Base-by-base conservation (phyloP, 2,888 invertebrate species). In the Synergus gifuensis region DNA sequence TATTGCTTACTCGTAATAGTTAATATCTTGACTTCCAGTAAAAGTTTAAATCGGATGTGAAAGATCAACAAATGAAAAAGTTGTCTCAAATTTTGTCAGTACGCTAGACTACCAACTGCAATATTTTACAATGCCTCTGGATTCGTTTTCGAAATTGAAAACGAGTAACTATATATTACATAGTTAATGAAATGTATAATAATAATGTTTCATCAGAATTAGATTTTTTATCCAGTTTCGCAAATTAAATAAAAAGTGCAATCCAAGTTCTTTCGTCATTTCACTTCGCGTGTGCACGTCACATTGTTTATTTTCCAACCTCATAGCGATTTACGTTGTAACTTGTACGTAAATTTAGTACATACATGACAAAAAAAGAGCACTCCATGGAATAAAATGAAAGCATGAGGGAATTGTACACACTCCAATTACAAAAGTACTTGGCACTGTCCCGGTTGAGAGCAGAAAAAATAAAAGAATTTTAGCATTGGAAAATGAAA, bases 281-380 rank as follows among this genome's bases (percentile, higher is more conserved):
- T 64, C 67, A 54, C 54, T 79, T 82, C 78, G 82, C 83, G 82
- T 81, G 82, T 76, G n/a, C 78, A 78, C 76, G 78, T 80, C 79
- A 77, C 82, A 77, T 78, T 77, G 67, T 78, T 69, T 69, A 73
- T 82, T 82, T 79, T 82, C 54, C 54, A 79, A 81, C 82, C 69
- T 77, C 78, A 76, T 60, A 44, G 78, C 76, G 76, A 58, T 80
- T 81, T 77, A 81, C 80, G 60, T 58, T 58, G 36, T 63, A 79
- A 78, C 82, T 73, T 77, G 77, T 83, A 83, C 82, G 83, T 78
- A 85, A 85, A 84, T 85, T 83, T 80, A 69, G 28, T 49, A 16
- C 49, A 28, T 69, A 69, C 9, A 49, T 69, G 28, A 36, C 22
- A 28, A 69, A 69, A 69, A 49, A 69, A 49, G 16, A 69, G 28